These are phyloP conservation scores for Tiphia femorata DNA, from an alignment of 2,888 invertebrate genomes.

Conservation along the genomic window DNA sequence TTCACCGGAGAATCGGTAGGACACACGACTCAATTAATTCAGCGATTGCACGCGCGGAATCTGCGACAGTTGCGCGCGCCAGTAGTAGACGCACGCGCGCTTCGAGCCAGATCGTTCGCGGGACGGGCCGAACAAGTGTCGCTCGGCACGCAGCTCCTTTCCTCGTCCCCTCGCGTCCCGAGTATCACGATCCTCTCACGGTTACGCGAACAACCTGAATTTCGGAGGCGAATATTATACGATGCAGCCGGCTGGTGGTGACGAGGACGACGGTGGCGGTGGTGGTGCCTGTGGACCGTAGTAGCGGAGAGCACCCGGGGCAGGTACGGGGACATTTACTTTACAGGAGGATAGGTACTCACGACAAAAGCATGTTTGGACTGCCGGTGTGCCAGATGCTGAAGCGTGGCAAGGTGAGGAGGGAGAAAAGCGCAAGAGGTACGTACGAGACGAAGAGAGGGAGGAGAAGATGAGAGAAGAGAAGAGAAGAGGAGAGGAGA, in stretches of 20 bases:
- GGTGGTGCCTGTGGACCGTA: too few species aligned
- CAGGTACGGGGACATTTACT: conserved; percentile 42
- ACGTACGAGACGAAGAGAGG: conserved; percentile 6
- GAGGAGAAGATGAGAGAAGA: conserved; percentile 1
- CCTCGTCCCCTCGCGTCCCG: too few species aligned
- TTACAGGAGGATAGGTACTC: conserved; percentile 42
- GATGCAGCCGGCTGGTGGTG: conserved; percentile 40
- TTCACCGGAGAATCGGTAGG: too few species aligned
- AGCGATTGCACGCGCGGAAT: too few species aligned
- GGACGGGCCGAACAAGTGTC: too few species aligned
- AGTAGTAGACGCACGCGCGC: too few species aligned
- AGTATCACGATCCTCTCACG: not conserved
- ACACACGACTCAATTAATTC: too few species aligned
- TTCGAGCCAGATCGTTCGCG: too few species aligned
- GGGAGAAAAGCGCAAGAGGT: conserved; percentile 12
- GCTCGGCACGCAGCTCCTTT: too few species aligned
- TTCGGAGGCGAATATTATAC: conserved; percentile 25
- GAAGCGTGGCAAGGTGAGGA: conserved; percentile 22
- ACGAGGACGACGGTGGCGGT: too few species aligned
- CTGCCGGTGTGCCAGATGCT: conserved; percentile 58
- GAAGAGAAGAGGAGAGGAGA: conserved; percentile 4
- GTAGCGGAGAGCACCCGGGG: too few species aligned
- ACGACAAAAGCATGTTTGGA: conserved; percentile 57
- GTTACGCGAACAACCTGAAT: not conserved
- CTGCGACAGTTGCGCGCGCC: too few species aligned